phyloP scores from a whole-genome alignment of 2,113 vertebrate genomes.

The Lepus europaeus region DNA sequence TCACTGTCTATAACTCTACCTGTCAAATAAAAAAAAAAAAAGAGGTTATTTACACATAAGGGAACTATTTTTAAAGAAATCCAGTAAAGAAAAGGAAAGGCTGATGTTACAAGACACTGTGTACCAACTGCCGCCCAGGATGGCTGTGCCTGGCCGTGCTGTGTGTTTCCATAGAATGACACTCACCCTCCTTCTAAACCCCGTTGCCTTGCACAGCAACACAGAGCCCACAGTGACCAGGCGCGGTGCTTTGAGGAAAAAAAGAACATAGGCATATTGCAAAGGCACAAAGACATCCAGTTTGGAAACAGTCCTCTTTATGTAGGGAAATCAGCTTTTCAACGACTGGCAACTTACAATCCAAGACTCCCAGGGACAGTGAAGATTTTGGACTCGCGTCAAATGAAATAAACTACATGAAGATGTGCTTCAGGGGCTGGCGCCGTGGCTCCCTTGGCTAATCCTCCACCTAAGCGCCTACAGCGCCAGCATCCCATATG shows the following conservation, averaged over 20 bases:
- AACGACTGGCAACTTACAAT: background rate
- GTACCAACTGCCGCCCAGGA: background rate
- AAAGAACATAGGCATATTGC: background rate
- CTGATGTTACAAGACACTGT: background rate
- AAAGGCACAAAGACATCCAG: background rate
- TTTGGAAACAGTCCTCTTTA: background rate
- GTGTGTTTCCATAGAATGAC: background rate
- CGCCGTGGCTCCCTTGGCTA: no score
- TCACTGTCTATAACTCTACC: no score
- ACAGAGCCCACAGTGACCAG: background rate
- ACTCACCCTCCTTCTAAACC: background rate
- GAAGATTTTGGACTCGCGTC: background rate
- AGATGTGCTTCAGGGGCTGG: no score
- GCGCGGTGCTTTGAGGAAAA: background rate
- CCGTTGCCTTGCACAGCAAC: background rate
- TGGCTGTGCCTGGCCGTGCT: background rate
- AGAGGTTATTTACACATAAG: conserved; percentile 49
- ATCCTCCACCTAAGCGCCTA: no score
- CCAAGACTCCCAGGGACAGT: background rate
- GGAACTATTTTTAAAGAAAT: conserved; percentile 43
- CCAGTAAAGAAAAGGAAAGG: conserved; percentile 32
- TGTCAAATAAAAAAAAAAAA: no score
- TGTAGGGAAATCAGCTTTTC: no score
- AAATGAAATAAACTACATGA: background rate
- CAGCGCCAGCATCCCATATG: no score